These are phyloP conservation scores for Mastomys coucha DNA, from an alignment of 2,113 vertebrate species.

Conservation along the genomic window DNA sequence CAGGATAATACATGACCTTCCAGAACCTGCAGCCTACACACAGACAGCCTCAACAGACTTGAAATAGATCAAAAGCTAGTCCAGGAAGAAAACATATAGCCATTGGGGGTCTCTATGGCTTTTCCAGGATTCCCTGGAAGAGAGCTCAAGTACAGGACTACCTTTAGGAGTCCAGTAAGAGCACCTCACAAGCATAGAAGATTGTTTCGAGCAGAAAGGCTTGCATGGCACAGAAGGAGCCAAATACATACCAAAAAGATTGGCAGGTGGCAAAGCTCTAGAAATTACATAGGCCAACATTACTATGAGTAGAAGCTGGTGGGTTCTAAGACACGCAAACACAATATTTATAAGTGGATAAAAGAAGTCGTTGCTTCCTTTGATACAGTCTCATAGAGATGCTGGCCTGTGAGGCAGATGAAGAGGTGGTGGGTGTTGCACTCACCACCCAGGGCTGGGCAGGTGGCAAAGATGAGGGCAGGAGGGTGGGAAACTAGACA, in stretches of 20 bases:
- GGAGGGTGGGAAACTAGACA: background rate
- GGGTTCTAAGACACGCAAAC: background rate
- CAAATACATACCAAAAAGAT: no score
- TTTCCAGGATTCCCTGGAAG: background rate
- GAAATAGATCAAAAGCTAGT: background rate
- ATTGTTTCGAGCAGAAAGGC: background rate
- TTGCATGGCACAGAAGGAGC: background rate
- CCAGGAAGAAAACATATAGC: background rate
- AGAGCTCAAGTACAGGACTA: fast-evolving
- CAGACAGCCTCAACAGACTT: background rate
- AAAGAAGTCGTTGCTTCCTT: background rate
- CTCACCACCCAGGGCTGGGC: background rate
- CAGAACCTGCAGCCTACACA: background rate
- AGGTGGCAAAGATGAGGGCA: background rate
- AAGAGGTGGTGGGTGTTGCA: background rate
- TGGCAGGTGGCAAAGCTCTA: background rate
- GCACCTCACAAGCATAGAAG: background rate
- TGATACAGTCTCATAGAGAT: background rate
- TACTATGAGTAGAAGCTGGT: background rate
- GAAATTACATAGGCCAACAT: background rate
- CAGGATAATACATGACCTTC: background rate
- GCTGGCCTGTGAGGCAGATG: background rate
- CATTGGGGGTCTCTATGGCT: fast-evolving
- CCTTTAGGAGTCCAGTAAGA: fast-evolving
- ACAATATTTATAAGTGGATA: background rate